Percentiles rank a stretch among this genome's conserved stretches.
phyloP scores from a whole-genome alignment of 2,888 invertebrate genomes.

The Antheraea yamamai region DNA sequence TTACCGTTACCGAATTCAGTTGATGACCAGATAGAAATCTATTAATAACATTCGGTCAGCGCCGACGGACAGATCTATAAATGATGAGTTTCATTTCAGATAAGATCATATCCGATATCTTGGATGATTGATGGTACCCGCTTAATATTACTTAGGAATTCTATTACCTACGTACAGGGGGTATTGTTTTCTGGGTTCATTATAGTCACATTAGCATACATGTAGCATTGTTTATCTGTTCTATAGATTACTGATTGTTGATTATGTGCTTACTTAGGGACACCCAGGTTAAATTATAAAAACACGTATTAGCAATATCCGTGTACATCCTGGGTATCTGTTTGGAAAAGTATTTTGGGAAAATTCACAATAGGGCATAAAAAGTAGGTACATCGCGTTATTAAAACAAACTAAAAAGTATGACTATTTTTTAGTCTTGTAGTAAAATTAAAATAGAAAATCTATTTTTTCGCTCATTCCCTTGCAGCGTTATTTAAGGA shows the following conservation, averaged over 20 bases:
- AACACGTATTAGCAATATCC: not conserved
- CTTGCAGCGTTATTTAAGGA: no score
- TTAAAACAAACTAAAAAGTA: no score
- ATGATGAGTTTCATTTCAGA: slow-evolving; percentile 81
- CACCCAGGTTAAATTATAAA: not conserved
- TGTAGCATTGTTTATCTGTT: slow-evolving; percentile 10
- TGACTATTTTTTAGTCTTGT: no score
- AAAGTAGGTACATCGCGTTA: no score
- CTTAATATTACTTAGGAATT: slow-evolving; percentile 72
- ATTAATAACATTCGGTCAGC: slow-evolving; percentile 79
- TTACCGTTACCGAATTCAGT: slow-evolving; percentile 76
- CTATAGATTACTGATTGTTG: not conserved
- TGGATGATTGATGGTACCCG: slow-evolving; percentile 73
- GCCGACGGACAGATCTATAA: slow-evolving; percentile 78
- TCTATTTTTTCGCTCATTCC: no score
- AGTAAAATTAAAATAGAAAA: no score
- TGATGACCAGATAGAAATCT: slow-evolving; percentile 79
- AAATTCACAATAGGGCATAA: no score
- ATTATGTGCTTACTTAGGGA: not conserved
- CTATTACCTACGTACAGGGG: slow-evolving; percentile 64
- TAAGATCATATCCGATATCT: slow-evolving; percentile 76
- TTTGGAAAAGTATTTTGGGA: not conserved
- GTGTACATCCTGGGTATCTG: not conserved
- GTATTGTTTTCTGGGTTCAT: slow-evolving; percentile 72
- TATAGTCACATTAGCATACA: slow-evolving; percentile 71